Percentiles rank a stretch among this genome's conserved stretches.
Conservation (phyloP, 2,797 vertebrate species). For the Cacajao melanocephalus region DNA sequence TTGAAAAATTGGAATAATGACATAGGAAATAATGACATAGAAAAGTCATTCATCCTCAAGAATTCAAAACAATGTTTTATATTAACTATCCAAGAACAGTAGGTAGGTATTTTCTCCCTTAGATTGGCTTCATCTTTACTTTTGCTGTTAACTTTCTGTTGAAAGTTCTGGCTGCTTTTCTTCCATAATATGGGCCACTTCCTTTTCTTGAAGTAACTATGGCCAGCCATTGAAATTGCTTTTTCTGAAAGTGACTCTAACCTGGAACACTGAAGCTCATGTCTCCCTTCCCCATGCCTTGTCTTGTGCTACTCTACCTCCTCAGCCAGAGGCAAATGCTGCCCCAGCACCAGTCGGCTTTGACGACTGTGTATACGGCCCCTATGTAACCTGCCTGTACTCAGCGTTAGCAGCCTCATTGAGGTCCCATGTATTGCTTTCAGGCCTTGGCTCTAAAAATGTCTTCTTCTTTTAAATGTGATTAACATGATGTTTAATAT, state of each 20-base stretch:
- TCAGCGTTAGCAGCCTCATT: background rate
- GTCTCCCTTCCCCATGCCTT: background rate
- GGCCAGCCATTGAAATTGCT: background rate
- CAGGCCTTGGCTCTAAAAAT: background rate
- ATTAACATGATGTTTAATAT: background rate
- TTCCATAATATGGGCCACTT: background rate
- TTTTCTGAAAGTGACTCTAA: background rate
- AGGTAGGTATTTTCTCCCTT: background rate
- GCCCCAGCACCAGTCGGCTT: fast-evolving
- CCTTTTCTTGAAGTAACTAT: background rate
- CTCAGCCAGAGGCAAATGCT: background rate
- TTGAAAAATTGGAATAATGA: background rate
- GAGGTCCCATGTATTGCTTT: background rate
- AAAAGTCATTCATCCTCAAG: background rate
- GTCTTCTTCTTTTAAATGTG: background rate
- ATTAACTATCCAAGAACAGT: background rate
- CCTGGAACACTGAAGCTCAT: background rate
- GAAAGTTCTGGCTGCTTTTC: background rate
- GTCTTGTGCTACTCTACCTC: background rate
- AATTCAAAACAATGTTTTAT: background rate
- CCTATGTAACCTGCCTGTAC: too few species aligned
- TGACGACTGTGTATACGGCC: too few species aligned
- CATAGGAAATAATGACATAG: background rate
- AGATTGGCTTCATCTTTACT: background rate
- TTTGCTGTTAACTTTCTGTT: background rate